A percentile compares a stretch with the other conserved stretches of the same genome.
Conservation (phyloP, 2,797 vertebrate genomes). For the Gallinago nigripennis region DNA sequence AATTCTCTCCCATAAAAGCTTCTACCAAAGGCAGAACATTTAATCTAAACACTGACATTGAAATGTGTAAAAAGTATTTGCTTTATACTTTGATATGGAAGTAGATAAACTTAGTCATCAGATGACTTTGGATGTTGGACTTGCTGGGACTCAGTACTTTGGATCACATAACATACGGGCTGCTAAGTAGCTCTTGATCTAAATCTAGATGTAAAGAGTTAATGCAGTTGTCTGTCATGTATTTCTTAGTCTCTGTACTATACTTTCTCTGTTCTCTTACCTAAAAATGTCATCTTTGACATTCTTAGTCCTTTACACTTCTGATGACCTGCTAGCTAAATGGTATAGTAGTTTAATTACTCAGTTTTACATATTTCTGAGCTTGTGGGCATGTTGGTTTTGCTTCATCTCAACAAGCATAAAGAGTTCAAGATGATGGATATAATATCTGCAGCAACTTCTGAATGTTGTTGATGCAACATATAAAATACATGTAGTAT, state of each 20-base stretch:
- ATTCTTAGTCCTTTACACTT: neutral
- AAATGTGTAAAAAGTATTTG: neutral
- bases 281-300: neutral
- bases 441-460: neutral
- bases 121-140: neutral
- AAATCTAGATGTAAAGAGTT: neutral
- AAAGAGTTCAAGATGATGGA: neutral
- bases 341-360: neutral
- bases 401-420: neutral
- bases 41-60: neutral
- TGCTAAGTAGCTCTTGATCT: neutral
- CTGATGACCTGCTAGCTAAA: neutral
- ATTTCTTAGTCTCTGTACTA: neutral
- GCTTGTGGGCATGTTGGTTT: neutral
- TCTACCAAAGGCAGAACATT: neutral
- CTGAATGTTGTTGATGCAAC: neutral
- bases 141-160: neutral
- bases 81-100: neutral
- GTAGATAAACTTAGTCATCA: neutral
- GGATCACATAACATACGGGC: accelerated
- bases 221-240: neutral
- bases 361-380: neutral
- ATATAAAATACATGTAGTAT: neutral
- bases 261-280: neutral
- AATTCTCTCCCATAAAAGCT: neutral